phyloP scores from a whole-genome alignment of 2,888 invertebrate genomes.

The Zelleria hepariella region DNA sequence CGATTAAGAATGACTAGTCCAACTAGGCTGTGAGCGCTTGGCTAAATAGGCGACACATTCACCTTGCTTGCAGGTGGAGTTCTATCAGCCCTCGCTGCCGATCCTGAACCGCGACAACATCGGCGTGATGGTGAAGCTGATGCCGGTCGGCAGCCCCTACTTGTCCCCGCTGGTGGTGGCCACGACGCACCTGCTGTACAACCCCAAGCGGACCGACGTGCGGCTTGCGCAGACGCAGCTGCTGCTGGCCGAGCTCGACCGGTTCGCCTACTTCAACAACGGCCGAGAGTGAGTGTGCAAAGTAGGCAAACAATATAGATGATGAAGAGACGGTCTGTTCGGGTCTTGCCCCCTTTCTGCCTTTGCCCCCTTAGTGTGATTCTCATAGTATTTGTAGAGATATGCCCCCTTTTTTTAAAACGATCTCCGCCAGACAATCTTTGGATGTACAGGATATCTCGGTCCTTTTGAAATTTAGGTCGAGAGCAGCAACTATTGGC shows the following conservation, averaged over 20 bases:
- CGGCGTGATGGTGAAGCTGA: constrained; percentile 83
- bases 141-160: constrained; percentile 57
- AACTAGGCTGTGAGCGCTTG: no score
- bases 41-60: no score
- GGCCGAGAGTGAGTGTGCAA: constrained; percentile 7
- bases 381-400: no score
- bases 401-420: no score
- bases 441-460: no score
- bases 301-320: neutral
- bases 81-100: constrained; percentile 72
- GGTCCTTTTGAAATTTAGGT: no score
- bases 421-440: no score
- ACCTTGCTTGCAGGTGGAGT: constrained; percentile 71
- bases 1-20: no score
- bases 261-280: constrained; percentile 73
- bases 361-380: no score
- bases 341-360: no score
- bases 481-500: no score
- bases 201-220: constrained; percentile 90
- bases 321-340: no score
- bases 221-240: constrained; percentile 89
- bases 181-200: constrained; percentile 95
- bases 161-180: constrained; percentile 79
- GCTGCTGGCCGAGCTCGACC: constrained; percentile 87
- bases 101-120: constrained; percentile 90